phyloP scores from a whole-genome alignment of 2,888 invertebrate genomes.

The Tiliacea citrago region DNA sequence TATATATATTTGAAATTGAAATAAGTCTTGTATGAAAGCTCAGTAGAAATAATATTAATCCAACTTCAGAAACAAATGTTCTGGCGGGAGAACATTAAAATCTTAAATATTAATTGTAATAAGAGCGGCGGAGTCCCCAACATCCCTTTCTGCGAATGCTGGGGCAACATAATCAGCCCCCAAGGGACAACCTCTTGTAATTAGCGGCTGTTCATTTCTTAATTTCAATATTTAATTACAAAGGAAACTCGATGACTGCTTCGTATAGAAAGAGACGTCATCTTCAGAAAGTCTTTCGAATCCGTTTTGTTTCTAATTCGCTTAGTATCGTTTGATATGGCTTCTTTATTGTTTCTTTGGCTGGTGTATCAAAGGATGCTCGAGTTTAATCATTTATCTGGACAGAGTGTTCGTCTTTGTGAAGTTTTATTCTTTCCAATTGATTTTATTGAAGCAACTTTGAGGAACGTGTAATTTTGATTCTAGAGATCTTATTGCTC shows the following conservation, averaged over 20 bases:
- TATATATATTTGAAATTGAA: conserved; percentile 7
- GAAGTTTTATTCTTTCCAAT: conserved; percentile 57
- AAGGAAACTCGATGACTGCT: conserved; percentile 90
- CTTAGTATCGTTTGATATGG: conserved; percentile 80
- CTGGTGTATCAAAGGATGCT: conserved; percentile 81
- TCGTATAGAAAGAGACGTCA: conserved; percentile 88
- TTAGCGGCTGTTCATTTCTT: conserved; percentile 91
- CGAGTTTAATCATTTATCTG: conserved; percentile 69
- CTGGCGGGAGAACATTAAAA: conserved; percentile 79
- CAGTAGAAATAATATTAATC: conserved; percentile 43
- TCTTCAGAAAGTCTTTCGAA: conserved; percentile 87
- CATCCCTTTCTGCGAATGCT: conserved; percentile 87
- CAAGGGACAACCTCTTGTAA: conserved; percentile 90
- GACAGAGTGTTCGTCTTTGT: conserved; percentile 49
- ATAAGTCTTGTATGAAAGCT: conserved; percentile 12
- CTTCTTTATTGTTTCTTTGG: conserved; percentile 84
- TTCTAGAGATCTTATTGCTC: conserved; percentile 15
- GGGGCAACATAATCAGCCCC: conserved; percentile 88
- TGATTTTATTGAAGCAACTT: conserved; percentile 44
- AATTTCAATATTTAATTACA: conserved; percentile 92
- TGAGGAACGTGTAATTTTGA: neutral
- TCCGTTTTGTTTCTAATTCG: conserved; percentile 86
- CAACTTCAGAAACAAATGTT: conserved; percentile 61
- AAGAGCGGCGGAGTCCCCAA: conserved; percentile 78
- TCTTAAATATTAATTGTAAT: conserved; percentile 88